Percentiles rank a stretch among this genome's conserved stretches.
These are phyloP conservation scores for Epistrophe eligans DNA, from an alignment of 2,888 invertebrate genomes.

Conservation along the genomic window DNA sequence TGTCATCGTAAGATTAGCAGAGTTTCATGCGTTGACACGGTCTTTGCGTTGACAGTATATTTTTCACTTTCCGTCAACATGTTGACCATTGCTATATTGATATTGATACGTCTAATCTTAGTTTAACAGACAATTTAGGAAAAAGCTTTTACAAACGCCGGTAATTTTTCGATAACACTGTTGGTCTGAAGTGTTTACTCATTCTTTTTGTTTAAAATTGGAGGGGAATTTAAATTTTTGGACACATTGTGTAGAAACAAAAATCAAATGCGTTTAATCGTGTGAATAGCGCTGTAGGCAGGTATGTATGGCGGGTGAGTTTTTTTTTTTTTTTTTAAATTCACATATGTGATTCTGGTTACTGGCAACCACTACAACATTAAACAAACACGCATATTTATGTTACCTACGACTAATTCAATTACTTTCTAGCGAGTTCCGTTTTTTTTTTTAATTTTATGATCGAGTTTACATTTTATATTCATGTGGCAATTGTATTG, in stretches of 20 bases:
- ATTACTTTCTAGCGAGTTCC: constrained; percentile 49
- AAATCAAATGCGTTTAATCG: neutral
- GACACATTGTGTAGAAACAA: neutral
- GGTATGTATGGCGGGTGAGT: constrained; percentile 17
- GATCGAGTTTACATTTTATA: constrained; percentile 56
- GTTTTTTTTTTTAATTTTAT: constrained; percentile 17
- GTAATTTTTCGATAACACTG: too few relatives aligned
- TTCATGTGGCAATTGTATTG: constrained; percentile 67
- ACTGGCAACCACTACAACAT: constrained; percentile 61
- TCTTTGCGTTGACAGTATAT: too few relatives aligned
- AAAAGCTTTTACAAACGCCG: too few relatives aligned
- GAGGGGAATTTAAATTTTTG: too few relatives aligned
- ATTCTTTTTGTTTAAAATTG: too few relatives aligned
- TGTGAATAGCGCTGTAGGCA: neutral
- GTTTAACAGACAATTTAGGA: too few relatives aligned
- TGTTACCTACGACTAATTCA: constrained; percentile 61
- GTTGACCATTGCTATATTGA: too few relatives aligned
- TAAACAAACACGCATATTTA: constrained; percentile 74
- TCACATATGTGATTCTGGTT: constrained; percentile 32
- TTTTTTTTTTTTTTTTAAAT: constrained; percentile 20
- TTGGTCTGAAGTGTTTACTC: too few relatives aligned
- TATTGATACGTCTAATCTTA: too few relatives aligned
- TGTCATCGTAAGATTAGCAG: too few relatives aligned
- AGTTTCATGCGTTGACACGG: too few relatives aligned
- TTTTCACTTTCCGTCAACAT: too few relatives aligned